Conservation (phyloP, 2,888 invertebrate genomes). For the Caenorhabditis sp. region DNA sequence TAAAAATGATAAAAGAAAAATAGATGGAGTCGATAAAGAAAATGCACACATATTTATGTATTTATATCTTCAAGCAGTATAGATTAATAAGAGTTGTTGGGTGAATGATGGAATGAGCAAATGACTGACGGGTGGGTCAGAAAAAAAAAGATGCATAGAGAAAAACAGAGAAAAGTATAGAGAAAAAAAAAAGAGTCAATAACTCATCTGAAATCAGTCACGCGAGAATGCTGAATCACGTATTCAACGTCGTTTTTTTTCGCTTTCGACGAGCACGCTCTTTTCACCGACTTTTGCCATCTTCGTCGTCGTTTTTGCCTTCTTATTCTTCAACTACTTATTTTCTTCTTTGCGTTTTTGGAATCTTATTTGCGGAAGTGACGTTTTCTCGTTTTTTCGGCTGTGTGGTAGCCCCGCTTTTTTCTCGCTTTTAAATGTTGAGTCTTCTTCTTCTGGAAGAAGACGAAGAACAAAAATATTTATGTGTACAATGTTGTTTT, state of each 20-base stretch:
- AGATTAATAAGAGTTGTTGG: no score
- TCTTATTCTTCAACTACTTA: not conserved
- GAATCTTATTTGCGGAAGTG: not conserved
- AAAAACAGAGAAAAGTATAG: not conserved
- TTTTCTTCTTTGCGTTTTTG: not conserved
- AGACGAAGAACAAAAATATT: not conserved
- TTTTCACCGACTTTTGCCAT: not conserved
- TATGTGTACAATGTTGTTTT: constrained; percentile 1
- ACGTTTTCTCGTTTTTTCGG: not conserved
- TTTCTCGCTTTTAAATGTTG: constrained; percentile 1
- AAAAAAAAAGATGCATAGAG: not conserved
- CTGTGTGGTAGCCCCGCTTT: not conserved
- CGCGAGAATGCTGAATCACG: constrained; percentile 4
- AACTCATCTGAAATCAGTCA: constrained; percentile 5
- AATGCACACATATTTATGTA: not conserved
- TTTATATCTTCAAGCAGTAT: no score
- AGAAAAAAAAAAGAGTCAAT: not conserved
- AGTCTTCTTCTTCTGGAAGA: not conserved
- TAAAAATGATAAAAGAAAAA: not conserved
- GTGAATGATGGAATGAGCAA: not conserved
- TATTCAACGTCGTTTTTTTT: not conserved
- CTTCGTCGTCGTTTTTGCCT: not conserved
- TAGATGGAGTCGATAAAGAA: not conserved
- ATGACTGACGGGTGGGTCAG: not conserved
- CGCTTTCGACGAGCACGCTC: not conserved